phyloP scores from a whole-genome alignment of 2,888 invertebrate genomes.

The Syritta pipiens region DNA sequence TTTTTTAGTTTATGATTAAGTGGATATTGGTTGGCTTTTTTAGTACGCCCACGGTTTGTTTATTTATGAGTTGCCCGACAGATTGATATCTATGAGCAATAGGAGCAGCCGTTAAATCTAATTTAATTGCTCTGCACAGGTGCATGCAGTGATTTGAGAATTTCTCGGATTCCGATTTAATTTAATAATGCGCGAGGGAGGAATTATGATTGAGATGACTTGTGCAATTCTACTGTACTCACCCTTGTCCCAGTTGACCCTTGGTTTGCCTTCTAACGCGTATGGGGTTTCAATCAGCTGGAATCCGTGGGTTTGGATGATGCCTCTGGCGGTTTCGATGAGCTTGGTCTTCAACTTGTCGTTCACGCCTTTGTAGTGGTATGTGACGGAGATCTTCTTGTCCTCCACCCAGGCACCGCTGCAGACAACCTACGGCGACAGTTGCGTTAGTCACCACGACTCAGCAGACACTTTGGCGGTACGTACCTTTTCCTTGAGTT shows the following conservation, averaged over 20 bases:
- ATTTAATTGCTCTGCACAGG: conserved; percentile 62
- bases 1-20: conserved; percentile 42
- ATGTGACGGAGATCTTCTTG: conserved; percentile 86
- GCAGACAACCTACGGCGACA: conserved; percentile 81
- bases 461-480: not conserved
- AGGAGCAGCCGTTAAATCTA: conserved; percentile 52
- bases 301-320: conserved; percentile 85
- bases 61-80: conserved; percentile 53
- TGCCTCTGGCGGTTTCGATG: conserved; percentile 82
- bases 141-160: conserved; percentile 37
- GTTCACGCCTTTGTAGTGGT: conserved; percentile 87
- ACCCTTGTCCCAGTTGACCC: conserved; percentile 90
- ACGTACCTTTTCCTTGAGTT: conserved; percentile 83
- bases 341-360: conserved; percentile 82
- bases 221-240: conserved; percentile 69
- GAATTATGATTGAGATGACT: conserved; percentile 13
- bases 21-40: conserved; percentile 51
- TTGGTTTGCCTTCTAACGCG: conserved; percentile 88
- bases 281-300: conserved; percentile 85
- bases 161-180: conserved; percentile 1
- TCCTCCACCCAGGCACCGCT: conserved; percentile 90
- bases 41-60: conserved; percentile 46
- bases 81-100: conserved; percentile 54
- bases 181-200: conserved; percentile 18
- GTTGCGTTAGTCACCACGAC: not conserved